phyloP scores from a whole-genome alignment of 2,113 vertebrate genomes.

The Diadophis punctatus region DNA sequence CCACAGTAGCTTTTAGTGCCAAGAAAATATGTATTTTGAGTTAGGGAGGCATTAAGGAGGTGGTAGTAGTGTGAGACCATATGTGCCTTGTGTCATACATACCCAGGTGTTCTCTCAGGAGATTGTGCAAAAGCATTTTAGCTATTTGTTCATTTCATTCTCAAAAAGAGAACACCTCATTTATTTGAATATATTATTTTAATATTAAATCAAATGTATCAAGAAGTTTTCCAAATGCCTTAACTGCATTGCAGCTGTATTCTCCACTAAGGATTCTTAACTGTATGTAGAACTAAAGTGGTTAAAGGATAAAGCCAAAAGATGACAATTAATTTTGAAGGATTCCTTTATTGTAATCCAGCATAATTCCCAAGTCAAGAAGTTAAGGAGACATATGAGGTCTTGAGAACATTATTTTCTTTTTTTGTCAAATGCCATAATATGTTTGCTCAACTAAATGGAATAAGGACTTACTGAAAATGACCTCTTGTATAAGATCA shows the following conservation, averaged over 20 bases:
- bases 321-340: not conserved
- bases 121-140: not conserved
- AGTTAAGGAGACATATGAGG: not conserved
- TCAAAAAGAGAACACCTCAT: not conserved
- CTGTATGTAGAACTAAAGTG: not conserved
- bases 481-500: not conserved
- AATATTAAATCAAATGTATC: not conserved
- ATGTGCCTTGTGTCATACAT: not conserved
- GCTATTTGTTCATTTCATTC: not conserved
- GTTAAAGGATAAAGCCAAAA: not conserved
- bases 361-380: not conserved
- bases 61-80: not conserved
- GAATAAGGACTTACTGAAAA: not conserved
- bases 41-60: not conserved
- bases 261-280: not conserved
- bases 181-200: not conserved
- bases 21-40: not conserved
- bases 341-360: not conserved
- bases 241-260: not conserved
- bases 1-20: not conserved
- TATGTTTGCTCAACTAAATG: not conserved
- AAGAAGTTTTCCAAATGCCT: not conserved
- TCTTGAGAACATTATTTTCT: not conserved
- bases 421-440: not conserved
- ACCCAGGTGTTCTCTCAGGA: not conserved